Base-by-base conservation (phyloP, 1,140 invertebrate genomes). In the Drosophila insularis region DNA sequence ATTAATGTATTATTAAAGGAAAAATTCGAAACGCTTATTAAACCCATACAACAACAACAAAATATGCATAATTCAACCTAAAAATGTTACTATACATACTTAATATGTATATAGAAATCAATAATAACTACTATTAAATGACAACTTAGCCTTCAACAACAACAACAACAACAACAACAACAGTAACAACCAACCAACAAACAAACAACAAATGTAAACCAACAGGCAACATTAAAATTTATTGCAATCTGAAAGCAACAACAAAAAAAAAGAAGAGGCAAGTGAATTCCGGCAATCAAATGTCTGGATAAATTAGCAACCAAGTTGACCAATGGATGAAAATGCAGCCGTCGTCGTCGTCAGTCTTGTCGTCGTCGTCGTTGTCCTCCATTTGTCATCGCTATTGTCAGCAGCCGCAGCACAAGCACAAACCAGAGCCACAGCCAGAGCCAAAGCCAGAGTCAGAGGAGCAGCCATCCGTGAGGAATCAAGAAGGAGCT, bases 291-390 rank as follows among this genome's bases (percentile, higher is more conserved):
- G 82, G 76, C 85, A 82, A 71, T 23, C 77, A 78, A 78, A 91
- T 91, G 90, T 91, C 86, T 84, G 90, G 90, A 91, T 91, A 81
- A 91, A 78, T 56, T 54, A 71, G 71, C 68, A 56, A 71, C 37
- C 69, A 63, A 82, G 68, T 81, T 90, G 80, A 90, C 84, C 90
- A 91, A 91, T 91, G 85, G 90, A 91, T 91, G 90, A 91, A 91
- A 91, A 91, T 91, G 90, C 90, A 90, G 90, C 84, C 78, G 81
- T 91, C 90, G 90, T 91, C 90, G 89, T 84, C 82, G 84, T 87
- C 78, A 87, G 80, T 89, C 74, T 84, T 80, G 74, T 80, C 78
- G 85, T 76, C 81, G 81, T 87, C 80, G 90, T 91, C 74, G 76
- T 80, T 79, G 85, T 89, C 73, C 68, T 80, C 87, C 85, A 87